A percentile compares a stretch with the other conserved stretches of the same genome.
Conservation (phyloP, 2,888 invertebrate genomes). For the Caenorhabditis becei region DNA sequence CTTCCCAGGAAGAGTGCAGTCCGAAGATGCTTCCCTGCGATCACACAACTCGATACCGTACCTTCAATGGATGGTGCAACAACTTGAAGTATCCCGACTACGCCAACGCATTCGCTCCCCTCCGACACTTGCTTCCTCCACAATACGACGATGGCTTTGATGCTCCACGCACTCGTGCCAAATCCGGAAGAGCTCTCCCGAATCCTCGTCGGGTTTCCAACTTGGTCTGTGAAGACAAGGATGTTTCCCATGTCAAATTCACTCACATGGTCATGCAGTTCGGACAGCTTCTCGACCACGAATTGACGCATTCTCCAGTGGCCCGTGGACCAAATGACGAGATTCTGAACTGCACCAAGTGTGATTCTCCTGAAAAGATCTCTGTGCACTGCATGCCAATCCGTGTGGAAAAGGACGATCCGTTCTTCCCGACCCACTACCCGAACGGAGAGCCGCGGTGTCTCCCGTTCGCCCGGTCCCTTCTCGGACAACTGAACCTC, state of each 20-base stretch:
- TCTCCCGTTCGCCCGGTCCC: conserved; percentile 94
- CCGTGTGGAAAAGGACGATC: conserved; percentile 91
- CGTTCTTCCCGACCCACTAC: conserved; percentile 90
- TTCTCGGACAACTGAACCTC: conserved; percentile 92
- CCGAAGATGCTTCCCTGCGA: conserved; percentile 81
- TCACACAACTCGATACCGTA: conserved; percentile 86
- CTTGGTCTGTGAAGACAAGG: conserved; percentile 77
- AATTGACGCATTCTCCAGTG: conserved; percentile 80
- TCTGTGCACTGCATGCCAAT: conserved; percentile 97
- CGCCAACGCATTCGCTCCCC: conserved; percentile 79
- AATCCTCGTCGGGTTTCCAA: conserved; percentile 80
- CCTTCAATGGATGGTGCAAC: conserved; percentile 93
- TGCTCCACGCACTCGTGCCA: conserved; percentile 72
- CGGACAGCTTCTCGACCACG: conserved; percentile 94
- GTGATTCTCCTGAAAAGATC: conserved; percentile 91
- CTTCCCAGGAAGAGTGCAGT: conserved; percentile 73
- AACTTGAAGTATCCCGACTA: conserved; percentile 84
- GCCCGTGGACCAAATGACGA: conserved; percentile 80
- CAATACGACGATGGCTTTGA: conserved; percentile 88
- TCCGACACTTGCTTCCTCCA: conserved; percentile 83
- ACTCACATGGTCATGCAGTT: conserved; percentile 89
- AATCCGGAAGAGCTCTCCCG: conserved; percentile 76
- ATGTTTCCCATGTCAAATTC: conserved; percentile 78
- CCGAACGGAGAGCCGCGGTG: conserved; percentile 91
- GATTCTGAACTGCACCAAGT: conserved; percentile 84